A percentile compares a stretch with the other conserved stretches of the same genome.
Evolutionary conservation across 2,113 vertebrate genomes (phyloP).

Genomic region (Phylloscopus trochilus): DNA sequence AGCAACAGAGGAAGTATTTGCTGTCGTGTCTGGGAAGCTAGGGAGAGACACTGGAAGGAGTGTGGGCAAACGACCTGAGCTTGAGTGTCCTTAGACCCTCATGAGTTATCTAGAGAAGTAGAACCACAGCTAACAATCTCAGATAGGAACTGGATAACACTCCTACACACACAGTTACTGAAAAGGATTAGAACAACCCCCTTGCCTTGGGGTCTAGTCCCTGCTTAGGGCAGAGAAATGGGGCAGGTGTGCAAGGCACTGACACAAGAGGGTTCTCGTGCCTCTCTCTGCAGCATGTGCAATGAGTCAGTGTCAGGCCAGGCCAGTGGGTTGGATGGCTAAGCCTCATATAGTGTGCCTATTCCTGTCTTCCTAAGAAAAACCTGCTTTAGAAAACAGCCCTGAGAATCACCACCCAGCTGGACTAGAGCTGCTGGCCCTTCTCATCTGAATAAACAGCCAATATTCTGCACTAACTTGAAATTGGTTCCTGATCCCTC

Average conservation of each 20-base stretch:
- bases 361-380: not conserved
- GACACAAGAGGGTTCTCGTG: not conserved
- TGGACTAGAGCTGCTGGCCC: not conserved
- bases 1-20: not conserved
- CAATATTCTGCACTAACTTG: not conserved
- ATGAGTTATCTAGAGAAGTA: not conserved
- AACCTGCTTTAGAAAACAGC: not conserved
- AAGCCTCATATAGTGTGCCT: not conserved
- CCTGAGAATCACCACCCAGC: not conserved
- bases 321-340: fast-evolving
- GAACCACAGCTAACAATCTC: not conserved
- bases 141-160: not conserved
- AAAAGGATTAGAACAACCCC: not conserved
- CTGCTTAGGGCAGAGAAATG: not conserved
- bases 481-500: fast-evolving
- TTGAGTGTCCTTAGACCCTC: not conserved
- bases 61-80: not conserved
- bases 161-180: not conserved
- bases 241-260: not conserved
- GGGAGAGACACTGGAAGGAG: not conserved
- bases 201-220: not conserved
- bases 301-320: too few species aligned
- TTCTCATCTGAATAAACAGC: not conserved
- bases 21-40: not conserved
- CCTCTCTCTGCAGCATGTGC: not conserved